Evolutionary conservation across 2,888 invertebrate species (phyloP).

Genomic region (Ophonus ardosiacus): DNA sequence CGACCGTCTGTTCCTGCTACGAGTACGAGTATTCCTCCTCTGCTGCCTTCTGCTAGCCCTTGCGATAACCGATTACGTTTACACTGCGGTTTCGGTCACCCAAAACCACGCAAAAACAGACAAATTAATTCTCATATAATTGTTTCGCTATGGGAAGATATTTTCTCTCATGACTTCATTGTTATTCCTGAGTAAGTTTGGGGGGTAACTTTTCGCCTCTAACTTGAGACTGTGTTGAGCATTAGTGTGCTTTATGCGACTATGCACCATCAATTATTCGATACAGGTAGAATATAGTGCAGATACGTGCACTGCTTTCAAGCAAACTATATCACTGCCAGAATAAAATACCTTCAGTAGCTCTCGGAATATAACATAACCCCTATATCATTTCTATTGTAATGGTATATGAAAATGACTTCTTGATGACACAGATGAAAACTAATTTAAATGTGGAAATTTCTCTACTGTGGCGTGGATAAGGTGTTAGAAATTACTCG

Average conservation of each 20-base stretch:
- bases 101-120: not conserved
- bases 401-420: not conserved
- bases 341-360: not conserved
- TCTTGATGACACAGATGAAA: not conserved
- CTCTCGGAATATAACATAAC: not conserved
- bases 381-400: not conserved
- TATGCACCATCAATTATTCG: conserved; percentile 58
- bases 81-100: not conserved
- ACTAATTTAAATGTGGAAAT: too few species aligned
- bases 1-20: not conserved
- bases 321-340: not conserved
- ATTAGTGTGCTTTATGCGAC: conserved; percentile 52
- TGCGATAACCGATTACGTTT: not conserved
- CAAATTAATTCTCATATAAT: not conserved
- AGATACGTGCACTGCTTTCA: conserved; percentile 29
- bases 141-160: not conserved
- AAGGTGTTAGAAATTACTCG: too few species aligned
- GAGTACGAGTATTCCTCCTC: too few species aligned
- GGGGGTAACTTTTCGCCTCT: not conserved
- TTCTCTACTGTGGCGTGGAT: too few species aligned
- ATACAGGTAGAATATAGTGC: conserved; percentile 59
- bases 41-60: not conserved
- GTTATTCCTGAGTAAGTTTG: not conserved
- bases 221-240: not conserved
- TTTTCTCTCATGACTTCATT: too few species aligned